Conservation (phyloP, 2,797 vertebrate species). For the Thalassophryne amazonica region DNA sequence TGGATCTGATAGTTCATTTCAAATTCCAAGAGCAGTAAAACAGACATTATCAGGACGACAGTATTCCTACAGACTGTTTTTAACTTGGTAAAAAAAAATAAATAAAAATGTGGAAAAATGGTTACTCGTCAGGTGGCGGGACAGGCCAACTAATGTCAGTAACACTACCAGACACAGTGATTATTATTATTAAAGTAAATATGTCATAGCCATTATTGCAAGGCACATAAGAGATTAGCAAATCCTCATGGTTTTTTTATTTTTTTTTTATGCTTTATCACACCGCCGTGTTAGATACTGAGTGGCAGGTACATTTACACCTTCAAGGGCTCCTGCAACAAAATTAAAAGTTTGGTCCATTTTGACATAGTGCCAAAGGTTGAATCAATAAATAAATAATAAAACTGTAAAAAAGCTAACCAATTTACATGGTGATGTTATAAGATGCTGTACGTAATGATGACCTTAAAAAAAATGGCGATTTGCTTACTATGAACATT, state of each 20-base stretch:
- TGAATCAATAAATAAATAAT: no score
- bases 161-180: constrained; percentile 45
- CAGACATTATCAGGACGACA: no score
- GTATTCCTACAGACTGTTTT: no score
- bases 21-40: constrained; percentile 1
- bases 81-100: no score
- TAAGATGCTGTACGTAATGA: no score
- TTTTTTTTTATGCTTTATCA: constrained; percentile 69
- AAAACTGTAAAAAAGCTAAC: no score
- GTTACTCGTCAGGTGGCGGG: no score
- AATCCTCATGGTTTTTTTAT: constrained; percentile 50
- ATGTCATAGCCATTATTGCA: constrained; percentile 53
- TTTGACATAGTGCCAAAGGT: constrained; percentile 52
- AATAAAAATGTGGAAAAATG: no score
- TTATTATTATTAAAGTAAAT: constrained; percentile 22
- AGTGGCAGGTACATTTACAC: constrained; percentile 23
- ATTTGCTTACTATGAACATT: no score
- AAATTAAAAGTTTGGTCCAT: constrained; percentile 64
- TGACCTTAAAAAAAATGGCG: no score
- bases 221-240: constrained; percentile 38
- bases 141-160: not conserved
- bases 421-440: no score
- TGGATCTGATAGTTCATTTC: constrained; percentile 12
- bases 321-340: constrained; percentile 9
- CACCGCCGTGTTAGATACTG: constrained; percentile 25